Evolutionary conservation across 2,797 vertebrate species (phyloP).

Genomic region (Myripristis jacobus): DNA sequence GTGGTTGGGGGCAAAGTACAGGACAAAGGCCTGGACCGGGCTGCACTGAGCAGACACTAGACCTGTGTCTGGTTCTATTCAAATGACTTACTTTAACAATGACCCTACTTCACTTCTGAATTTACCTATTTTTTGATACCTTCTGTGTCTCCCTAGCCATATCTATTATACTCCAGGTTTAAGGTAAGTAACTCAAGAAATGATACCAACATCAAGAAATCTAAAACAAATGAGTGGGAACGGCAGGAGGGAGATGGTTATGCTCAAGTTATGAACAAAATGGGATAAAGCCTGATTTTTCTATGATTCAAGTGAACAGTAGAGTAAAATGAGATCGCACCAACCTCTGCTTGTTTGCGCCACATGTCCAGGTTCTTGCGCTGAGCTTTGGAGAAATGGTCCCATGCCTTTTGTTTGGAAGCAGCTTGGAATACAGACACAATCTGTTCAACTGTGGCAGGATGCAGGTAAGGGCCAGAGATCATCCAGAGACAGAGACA

Average conservation of each 20-base stretch:
- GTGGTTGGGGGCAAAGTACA: conserved; percentile 56
- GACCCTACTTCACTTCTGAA: conserved; percentile 33
- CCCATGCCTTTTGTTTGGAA: conserved; percentile 99
- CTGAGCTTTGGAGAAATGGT: conserved; percentile 99
- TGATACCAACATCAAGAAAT: conserved; percentile 23
- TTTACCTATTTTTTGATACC: neutral
- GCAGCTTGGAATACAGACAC: conserved; percentile 99
- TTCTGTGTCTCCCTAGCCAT: conserved; percentile 9
- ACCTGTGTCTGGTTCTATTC: conserved; percentile 38
- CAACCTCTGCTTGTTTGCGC: conserved; percentile 99
- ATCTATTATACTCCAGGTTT: neutral
- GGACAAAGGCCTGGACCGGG: conserved; percentile 39
- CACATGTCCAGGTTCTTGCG: conserved; percentile 99
- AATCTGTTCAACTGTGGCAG: conserved; percentile 97
- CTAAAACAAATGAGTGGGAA: conserved; percentile 23
- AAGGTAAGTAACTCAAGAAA: conserved; percentile 1
- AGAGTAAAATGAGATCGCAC: conserved; percentile 74
- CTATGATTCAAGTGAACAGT: conserved; percentile 46
- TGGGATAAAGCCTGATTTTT: conserved; percentile 47
- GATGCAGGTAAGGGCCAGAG: conserved; percentile 77
- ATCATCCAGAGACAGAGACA: conserved; percentile 81
- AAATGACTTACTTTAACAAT: conserved; percentile 70
- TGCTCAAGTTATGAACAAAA: conserved; percentile 39
- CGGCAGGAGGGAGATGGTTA: conserved; percentile 16
- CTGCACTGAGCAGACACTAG: conserved; percentile 37